phyloP scores from a whole-genome alignment of 2,888 invertebrate genomes.

The Rhodophaea formosa region DNA sequence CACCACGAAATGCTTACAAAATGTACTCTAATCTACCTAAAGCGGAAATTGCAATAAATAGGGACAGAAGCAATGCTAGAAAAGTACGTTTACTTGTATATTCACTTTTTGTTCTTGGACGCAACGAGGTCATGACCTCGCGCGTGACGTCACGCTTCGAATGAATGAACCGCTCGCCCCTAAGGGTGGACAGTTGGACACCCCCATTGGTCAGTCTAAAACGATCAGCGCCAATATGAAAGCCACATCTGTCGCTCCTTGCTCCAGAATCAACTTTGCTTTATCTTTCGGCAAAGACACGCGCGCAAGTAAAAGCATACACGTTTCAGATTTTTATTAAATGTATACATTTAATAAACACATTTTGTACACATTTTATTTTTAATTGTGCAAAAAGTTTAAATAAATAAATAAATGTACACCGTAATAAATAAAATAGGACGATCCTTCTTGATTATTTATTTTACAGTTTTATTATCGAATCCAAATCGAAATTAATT shows the following conservation, averaged over 20 bases:
- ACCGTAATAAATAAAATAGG: too few relatives aligned
- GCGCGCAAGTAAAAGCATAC: background rate
- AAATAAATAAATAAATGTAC: too few relatives aligned
- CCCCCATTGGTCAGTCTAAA: conserved; percentile 53
- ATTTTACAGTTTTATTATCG: too few relatives aligned
- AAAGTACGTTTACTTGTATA: background rate
- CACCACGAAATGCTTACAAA: too few relatives aligned
- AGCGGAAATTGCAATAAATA: too few relatives aligned
- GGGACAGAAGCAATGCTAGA: background rate
- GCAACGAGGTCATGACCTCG: conserved; percentile 69
- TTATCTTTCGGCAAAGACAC: conserved; percentile 16
- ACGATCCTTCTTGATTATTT: too few relatives aligned
- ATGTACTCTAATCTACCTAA: too few relatives aligned
- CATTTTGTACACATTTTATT: too few relatives aligned
- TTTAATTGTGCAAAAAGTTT: too few relatives aligned
- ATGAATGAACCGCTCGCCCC: conserved; percentile 68
- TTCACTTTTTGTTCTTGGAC: conserved; percentile 44
- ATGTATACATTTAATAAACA: background rate
- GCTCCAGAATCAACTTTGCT: conserved; percentile 33
- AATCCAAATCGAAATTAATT: too few relatives aligned
- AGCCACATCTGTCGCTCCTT: conserved; percentile 55
- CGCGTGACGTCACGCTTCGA: conserved; percentile 68
- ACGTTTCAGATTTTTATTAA: background rate
- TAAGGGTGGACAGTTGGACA: conserved; percentile 8
- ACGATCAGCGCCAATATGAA: conserved; percentile 56